These are phyloP conservation scores for Acanthosepion lycidas DNA, from an alignment of 2,888 invertebrate genomes.

Conservation along the genomic window DNA sequence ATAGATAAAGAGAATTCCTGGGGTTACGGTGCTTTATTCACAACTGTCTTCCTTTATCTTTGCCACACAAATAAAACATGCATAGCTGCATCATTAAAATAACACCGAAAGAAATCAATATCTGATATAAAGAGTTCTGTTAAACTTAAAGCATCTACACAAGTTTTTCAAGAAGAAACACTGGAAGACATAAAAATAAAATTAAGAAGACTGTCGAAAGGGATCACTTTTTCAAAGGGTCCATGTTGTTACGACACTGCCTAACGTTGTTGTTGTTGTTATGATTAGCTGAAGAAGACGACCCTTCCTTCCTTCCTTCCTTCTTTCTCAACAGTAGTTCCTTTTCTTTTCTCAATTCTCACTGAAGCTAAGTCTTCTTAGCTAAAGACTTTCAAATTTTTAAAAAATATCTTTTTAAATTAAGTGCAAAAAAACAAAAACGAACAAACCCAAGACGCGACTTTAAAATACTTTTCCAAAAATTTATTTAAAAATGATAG, in stretches of 20 bases:
- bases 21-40: neutral
- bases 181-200: too few relatives aligned
- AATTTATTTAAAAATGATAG: too few relatives aligned
- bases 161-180: too few relatives aligned
- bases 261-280: neutral
- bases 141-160: neutral
- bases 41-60: neutral
- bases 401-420: too few relatives aligned
- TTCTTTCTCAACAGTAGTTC: neutral
- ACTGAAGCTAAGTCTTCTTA: too few relatives aligned
- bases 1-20: neutral
- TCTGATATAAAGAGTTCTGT: neutral
- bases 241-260: neutral
- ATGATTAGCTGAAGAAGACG: neutral
- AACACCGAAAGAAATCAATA: neutral
- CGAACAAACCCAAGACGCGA: too few relatives aligned
- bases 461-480: too few relatives aligned
- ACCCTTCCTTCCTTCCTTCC: neutral
- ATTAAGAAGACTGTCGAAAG: neutral
- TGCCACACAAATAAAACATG: neutral
- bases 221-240: neutral
- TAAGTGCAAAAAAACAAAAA: too few relatives aligned
- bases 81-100: neutral
- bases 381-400: neutral
- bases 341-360: neutral